A percentile compares a stretch with the other conserved stretches of the same genome.
phyloP scores from a whole-genome alignment of 2,797 vertebrate species.

The Sorex maritimensis region DNA sequence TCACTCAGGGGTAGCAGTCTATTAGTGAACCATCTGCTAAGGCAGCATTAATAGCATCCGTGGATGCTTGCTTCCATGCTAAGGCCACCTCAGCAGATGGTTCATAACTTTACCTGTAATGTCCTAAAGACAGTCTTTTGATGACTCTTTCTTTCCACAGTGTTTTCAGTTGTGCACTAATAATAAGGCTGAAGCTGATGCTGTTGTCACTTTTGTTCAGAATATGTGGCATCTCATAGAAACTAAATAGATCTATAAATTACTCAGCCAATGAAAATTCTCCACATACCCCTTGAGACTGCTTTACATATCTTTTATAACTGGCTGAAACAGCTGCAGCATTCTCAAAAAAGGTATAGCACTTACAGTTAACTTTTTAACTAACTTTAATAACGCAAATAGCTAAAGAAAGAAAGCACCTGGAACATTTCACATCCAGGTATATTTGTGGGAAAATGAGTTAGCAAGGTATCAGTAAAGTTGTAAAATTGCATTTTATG shows the following conservation, averaged over 20 bases:
- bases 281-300: conserved; percentile 64
- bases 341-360: conserved; percentile 73
- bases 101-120: conserved; percentile 23
- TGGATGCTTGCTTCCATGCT: not conserved
- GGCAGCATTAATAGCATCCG: not conserved
- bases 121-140: not conserved
- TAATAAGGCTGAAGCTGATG: conserved; percentile 76
- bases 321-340: conserved; percentile 75
- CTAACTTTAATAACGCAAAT: conserved; percentile 63
- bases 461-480: conserved; percentile 60
- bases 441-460: conserved; percentile 26
- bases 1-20: not conserved
- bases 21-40: not conserved
- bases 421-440: conserved; percentile 47
- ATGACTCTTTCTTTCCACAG: conserved; percentile 47
- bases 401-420: conserved; percentile 67
- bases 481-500: not conserved
- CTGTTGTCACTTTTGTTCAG: conserved; percentile 74
- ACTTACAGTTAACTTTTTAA: conserved; percentile 65
- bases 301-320: conserved; percentile 71
- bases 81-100: not conserved
- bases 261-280: conserved; percentile 71
- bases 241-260: conserved; percentile 76
- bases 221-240: conserved; percentile 74
- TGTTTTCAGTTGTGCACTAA: conserved; percentile 77